These are phyloP conservation scores for Ondatra zibethicus DNA, from an alignment of 2,113 vertebrate species.

Conservation along the genomic window DNA sequence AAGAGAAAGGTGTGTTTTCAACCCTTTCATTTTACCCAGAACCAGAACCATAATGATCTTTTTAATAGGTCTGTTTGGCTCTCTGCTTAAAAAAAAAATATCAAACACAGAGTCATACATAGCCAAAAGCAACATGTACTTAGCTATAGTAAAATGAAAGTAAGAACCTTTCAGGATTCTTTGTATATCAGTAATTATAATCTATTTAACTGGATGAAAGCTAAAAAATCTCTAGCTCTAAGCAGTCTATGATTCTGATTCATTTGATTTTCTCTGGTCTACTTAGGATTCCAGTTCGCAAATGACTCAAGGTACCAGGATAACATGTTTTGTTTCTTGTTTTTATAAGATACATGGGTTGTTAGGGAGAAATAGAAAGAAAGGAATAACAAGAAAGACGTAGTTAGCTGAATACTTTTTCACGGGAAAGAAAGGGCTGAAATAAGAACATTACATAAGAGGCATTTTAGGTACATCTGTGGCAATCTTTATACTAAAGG, in stretches of 20 bases:
- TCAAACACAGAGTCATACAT: neutral
- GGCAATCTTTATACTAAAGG: constrained; percentile 28
- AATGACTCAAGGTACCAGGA: neutral
- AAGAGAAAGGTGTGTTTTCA: neutral
- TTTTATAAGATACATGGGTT: neutral
- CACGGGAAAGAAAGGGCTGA: neutral
- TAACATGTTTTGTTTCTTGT: neutral
- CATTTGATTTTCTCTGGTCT: neutral
- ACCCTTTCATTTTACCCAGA: neutral
- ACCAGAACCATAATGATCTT: neutral
- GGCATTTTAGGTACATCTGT: neutral
- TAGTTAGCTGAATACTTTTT: neutral
- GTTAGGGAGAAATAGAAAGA: neutral
- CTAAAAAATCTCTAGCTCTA: neutral
- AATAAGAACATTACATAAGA: constrained; percentile 22
- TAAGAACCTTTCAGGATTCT: constrained; percentile 6
- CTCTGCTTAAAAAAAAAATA: constrained; percentile 3
- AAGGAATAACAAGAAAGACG: neutral
- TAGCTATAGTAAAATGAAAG: constrained; percentile 10
- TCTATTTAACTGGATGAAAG: neutral
- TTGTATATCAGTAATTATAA: constrained; percentile 1
- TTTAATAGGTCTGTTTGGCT: neutral
- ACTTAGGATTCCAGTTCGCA: neutral
- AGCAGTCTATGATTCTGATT: neutral
- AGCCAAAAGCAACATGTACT: neutral